Conservation (phyloP, 2,888 invertebrate genomes). For the Adelphocoris suturalis region DNA sequence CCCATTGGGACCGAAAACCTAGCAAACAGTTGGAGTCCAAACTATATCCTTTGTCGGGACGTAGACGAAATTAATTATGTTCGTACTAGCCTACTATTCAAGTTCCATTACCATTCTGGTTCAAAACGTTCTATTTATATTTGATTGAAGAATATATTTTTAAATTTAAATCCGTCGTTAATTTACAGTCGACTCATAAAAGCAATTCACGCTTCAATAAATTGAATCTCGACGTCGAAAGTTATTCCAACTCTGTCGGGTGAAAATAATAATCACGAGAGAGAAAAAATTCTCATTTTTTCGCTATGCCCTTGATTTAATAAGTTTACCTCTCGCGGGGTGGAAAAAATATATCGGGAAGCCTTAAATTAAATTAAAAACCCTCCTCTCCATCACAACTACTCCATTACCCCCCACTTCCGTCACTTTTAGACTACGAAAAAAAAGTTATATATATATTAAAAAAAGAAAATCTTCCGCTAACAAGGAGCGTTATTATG, state of each 20-base stretch:
- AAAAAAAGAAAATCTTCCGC: neutral
- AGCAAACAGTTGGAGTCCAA: no score
- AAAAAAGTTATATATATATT: neutral
- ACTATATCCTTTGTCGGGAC: no score
- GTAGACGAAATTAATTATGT: no score
- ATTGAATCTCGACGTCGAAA: neutral
- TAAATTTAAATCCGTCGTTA: no score
- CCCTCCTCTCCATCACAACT: neutral
- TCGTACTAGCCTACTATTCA: no score
- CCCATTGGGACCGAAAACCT: no score
- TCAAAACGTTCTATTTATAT: no score
- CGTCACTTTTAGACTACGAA: neutral
- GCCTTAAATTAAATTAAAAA: neutral
- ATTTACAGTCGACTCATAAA: no score
- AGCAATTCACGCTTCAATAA: neutral
- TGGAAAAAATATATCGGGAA: neutral
- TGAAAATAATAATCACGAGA: slow-evolving; percentile 6
- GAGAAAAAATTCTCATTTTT: neutral
- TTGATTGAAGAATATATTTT: no score
- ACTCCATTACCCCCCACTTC: neutral
- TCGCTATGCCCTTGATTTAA: neutral
- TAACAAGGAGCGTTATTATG: neutral
- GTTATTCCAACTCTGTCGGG: neutral
- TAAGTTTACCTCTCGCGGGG: neutral
- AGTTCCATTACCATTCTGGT: no score